phyloP scores from a whole-genome alignment of 1,140 invertebrate species.

The Pteromalus puparum region DNA sequence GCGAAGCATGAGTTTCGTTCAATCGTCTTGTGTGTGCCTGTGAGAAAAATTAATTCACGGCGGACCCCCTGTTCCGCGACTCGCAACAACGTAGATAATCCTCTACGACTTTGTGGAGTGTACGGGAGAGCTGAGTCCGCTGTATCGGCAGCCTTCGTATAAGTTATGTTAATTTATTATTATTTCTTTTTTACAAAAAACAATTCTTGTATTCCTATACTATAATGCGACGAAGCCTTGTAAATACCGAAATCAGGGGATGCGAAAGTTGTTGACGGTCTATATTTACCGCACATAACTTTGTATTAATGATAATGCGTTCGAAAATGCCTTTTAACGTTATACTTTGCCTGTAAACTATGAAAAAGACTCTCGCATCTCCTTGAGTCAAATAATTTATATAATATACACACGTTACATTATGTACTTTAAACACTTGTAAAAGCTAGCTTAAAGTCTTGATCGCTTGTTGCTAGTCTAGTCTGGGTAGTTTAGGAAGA shows the following conservation, averaged over 20 bases:
- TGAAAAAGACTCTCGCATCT: slow-evolving; percentile 33
- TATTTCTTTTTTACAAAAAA: slow-evolving; percentile 22
- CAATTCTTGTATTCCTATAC: slow-evolving; percentile 9
- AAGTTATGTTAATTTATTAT: slow-evolving; percentile 62
- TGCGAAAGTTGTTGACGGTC: slow-evolving; percentile 3
- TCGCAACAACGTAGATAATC: slow-evolving; percentile 51
- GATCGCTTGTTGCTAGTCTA: slow-evolving; percentile 68
- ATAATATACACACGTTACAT: slow-evolving; percentile 1
- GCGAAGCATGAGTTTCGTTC: slow-evolving; percentile 40
- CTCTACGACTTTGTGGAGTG: slow-evolving; percentile 47
- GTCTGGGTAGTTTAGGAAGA: slow-evolving; percentile 60
- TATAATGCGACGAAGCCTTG: slow-evolving; percentile 25
- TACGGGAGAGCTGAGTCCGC: slow-evolving; percentile 16
- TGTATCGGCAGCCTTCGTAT: slow-evolving; percentile 32
- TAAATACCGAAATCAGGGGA: slow-evolving; percentile 21
- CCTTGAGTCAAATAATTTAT: slow-evolving; percentile 42
- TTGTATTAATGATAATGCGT: not conserved
- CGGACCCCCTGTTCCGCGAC: slow-evolving; percentile 11
- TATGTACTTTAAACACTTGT: slow-evolving; percentile 50
- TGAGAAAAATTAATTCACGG: not conserved
- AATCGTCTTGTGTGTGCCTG: slow-evolving; percentile 33
- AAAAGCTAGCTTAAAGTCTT: slow-evolving; percentile 57
- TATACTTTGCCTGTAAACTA: not conserved
- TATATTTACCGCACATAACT: not conserved
- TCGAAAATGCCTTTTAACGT: not conserved